These are phyloP conservation scores for Drosophila neoperkinsi DNA, from an alignment of 2,888 invertebrate species.

Conservation along the genomic window DNA sequence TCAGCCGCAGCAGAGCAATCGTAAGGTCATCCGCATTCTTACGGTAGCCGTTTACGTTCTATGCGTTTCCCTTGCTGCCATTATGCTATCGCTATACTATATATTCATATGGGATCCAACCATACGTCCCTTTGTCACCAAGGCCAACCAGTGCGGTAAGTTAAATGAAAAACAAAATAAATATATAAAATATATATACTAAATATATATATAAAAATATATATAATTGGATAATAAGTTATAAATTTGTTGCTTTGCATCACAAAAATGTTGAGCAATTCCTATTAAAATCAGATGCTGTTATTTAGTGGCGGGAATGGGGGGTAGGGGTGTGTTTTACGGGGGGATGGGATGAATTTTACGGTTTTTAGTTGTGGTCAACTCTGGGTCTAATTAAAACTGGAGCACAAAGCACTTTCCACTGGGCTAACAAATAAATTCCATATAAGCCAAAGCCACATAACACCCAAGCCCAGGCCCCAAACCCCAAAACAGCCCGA, in stretches of 20 bases:
- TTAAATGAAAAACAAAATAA: background rate
- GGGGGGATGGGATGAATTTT: background rate
- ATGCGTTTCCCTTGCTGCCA: conserved; percentile 96
- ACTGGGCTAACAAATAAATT: conserved; percentile 56
- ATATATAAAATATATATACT: background rate
- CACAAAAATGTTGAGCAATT: too few species aligned
- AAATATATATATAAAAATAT: background rate
- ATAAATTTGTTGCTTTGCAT: too few species aligned
- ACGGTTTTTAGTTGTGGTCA: conserved; percentile 27
- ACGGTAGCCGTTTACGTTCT: conserved; percentile 97
- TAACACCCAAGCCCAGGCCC: background rate
- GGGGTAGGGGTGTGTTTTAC: background rate
- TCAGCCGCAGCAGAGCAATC: conserved; percentile 89
- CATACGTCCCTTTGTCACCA: conserved; percentile 85
- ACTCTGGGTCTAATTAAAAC: conserved; percentile 45
- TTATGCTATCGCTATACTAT: conserved; percentile 97
- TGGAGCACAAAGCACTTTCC: conserved; percentile 38
- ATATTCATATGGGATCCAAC: conserved; percentile 96
- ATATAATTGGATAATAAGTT: too few species aligned
- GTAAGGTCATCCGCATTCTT: conserved; percentile 93
- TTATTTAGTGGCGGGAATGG: background rate
- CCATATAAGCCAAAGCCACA: conserved; percentile 20
- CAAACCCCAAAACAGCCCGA: background rate
- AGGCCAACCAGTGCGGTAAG: conserved; percentile 85
- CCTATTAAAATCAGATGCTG: too few species aligned